A percentile compares a stretch with the other conserved stretches of the same genome.
Conservation (phyloP, 2,797 vertebrate genomes). For the Salmo trutta region DNA sequence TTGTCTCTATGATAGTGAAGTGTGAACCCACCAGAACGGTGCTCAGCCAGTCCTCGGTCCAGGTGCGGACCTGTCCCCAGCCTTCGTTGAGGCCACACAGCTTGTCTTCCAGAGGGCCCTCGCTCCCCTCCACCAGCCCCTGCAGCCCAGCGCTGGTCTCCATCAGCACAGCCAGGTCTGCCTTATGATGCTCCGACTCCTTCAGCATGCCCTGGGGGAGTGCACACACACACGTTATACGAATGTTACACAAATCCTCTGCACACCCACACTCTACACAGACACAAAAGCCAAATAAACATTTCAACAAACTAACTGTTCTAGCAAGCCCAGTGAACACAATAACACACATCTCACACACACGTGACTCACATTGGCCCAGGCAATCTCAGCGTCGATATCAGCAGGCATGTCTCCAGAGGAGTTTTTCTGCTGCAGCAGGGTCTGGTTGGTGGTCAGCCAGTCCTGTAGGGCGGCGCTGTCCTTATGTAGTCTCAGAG, state of each 20-base stretch:
- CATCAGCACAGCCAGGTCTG: slow-evolving; percentile 81
- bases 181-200: slow-evolving; percentile 87
- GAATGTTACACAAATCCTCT: neutral
- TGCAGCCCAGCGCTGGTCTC: slow-evolving; percentile 88
- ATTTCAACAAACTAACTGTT: neutral
- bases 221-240: slow-evolving; percentile 1
- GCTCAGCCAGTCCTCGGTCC: slow-evolving; percentile 92
- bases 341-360: neutral
- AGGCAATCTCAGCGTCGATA: slow-evolving; percentile 88
- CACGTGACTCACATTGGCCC: slow-evolving; percentile 87
- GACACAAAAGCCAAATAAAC: neutral
- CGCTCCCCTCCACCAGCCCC: slow-evolving; percentile 87
- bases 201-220: slow-evolving; percentile 85
- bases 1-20: neutral
- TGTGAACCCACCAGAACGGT: slow-evolving; percentile 83
- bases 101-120: slow-evolving; percentile 81
- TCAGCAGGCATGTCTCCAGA: slow-evolving; percentile 84
- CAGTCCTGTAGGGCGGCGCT: slow-evolving; percentile 82
- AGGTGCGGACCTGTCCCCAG: slow-evolving; percentile 86
- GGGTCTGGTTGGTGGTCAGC: slow-evolving; percentile 81
- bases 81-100: slow-evolving; percentile 86
- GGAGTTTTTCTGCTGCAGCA: slow-evolving; percentile 85
- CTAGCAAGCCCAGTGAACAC: neutral
- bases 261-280: neutral
- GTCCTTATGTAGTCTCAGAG: slow-evolving; percentile 87